Base-by-base conservation (phyloP, 1,140 invertebrate genomes). In the Drosophila grimshawi region DNA sequence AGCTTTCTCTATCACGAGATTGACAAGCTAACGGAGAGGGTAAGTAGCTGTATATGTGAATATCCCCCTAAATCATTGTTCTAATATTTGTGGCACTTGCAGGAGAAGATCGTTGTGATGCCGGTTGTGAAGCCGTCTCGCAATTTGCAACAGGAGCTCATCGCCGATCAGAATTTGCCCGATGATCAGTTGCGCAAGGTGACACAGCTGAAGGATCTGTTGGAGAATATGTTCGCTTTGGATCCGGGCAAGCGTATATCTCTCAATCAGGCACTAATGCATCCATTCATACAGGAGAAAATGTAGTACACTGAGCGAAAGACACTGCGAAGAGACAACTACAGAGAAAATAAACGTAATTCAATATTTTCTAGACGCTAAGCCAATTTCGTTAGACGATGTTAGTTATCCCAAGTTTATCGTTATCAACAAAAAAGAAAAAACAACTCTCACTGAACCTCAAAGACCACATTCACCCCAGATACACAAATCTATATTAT, bases 1-100 rank as follows among this genome's bases (percentile, higher is more conserved):
- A 99, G 99, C 94, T 99, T 99, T 92, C 94, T 99, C 11, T 99
- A 98, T 92, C 97, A 98, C 90, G 99, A 99, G 93, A 95, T 99
- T 66, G 99, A 99, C 92, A 99, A 97, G 95, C 96, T 99, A 57
- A 99, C 99, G 1, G 98, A 99, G 93, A 95, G 98, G 95, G 98
- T 99, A 94, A 96, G 96, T 95, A 46, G 3, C 45, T 4, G 33
- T 3, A 33, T 29, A 10, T 51, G 5, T 45, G 33, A 33, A 19
- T 45, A 30, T 59, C 19, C 19, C 1, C 19, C 19, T 19, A 19
- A 19, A 19, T 19, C 19, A 19, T 65, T 32, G 8, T 4, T 51
- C 19, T 1, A 39, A 43, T 10, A 37, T 2, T 37, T 39, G 7
- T 53, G 3, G 33, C 6, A 8, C 76, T 80, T 93, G 8, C 93